Evolutionary conservation across 2,888 invertebrate genomes (phyloP).

Genomic region (Athetis lepigone): DNA sequence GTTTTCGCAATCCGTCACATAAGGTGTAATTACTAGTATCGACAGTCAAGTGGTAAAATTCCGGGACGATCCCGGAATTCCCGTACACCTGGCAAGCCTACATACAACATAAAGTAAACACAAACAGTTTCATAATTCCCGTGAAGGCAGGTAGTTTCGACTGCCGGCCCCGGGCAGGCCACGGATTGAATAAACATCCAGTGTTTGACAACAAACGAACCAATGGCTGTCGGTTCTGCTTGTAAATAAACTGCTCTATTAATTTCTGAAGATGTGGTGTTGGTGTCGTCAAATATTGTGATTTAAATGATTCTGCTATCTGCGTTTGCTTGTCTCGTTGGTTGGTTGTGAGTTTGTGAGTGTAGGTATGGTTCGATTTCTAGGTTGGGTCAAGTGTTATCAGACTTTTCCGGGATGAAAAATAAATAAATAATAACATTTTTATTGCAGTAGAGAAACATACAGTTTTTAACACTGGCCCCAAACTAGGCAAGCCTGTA

Average conservation of each 20-base stretch:
- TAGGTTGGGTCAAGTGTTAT: no score
- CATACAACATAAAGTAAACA: slow-evolving; percentile 27
- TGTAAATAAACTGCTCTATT: slow-evolving; percentile 35
- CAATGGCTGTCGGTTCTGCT: slow-evolving; percentile 24
- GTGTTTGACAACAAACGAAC: slow-evolving; percentile 31
- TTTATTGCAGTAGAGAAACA: no score
- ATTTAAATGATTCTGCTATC: not conserved
- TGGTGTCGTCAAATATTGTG: slow-evolving; percentile 10
- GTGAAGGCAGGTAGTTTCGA: slow-evolving; percentile 33
- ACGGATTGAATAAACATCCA: slow-evolving; percentile 35
- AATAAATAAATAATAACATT: no score
- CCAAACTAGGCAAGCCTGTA: no score
- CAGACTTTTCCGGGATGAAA: no score
- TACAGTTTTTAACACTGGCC: no score
- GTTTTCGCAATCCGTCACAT: no score
- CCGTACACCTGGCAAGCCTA: no score
- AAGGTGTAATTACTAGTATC: no score
- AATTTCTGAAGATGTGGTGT: slow-evolving; percentile 12
- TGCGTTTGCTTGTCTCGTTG: not conserved
- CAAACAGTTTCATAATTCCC: slow-evolving; percentile 51
- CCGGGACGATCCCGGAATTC: no score
- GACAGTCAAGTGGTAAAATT: no score
- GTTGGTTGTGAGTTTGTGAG: not conserved
- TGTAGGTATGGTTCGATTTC: no score
- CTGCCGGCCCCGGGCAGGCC: slow-evolving; percentile 20